Evolutionary conservation across 2,113 vertebrate species (phyloP).

Genomic region (Eublepharis macularius): DNA sequence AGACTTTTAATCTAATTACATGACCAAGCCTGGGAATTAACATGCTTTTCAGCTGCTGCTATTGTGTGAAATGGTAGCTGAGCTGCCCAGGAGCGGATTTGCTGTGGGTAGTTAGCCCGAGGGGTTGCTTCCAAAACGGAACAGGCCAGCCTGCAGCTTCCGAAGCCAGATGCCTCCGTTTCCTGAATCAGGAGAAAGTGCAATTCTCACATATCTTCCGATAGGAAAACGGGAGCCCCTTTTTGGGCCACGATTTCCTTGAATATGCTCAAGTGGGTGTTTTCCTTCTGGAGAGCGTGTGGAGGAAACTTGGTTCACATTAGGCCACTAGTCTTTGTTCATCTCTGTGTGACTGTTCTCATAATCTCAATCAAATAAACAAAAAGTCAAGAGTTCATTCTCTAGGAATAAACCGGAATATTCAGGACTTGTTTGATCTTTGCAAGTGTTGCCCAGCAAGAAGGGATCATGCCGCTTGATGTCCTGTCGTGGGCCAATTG

Average conservation of each 20-base stretch:
- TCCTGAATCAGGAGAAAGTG: constrained; percentile 36
- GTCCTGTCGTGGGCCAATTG: too few species aligned
- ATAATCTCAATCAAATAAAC: too few species aligned
- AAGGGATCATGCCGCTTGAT: too few species aligned
- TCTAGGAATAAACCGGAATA: too few species aligned
- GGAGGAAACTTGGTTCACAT: background rate
- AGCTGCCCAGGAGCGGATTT: constrained; percentile 63
- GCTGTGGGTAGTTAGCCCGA: constrained; percentile 50
- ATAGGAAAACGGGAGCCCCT: background rate
- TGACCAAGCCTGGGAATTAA: constrained; percentile 34
- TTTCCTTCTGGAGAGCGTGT: constrained; percentile 19
- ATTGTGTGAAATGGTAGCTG: constrained; percentile 56
- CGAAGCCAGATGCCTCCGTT: constrained; percentile 38
- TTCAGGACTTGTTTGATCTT: too few species aligned
- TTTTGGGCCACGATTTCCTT: constrained; percentile 4
- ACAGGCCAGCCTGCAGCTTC: constrained; percentile 35
- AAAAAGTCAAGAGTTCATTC: too few species aligned
- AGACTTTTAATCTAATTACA: constrained; percentile 64
- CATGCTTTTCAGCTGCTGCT: constrained; percentile 43
- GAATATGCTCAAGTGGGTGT: constrained; percentile 16
- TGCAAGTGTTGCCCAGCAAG: too few species aligned
- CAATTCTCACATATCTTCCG: constrained; percentile 34
- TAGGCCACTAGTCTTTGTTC: too few species aligned
- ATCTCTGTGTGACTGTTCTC: too few species aligned
- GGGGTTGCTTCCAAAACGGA: constrained; percentile 46